Conservation (phyloP, 1,140 invertebrate species). For the Macrobrachium rosenbergii region DNA sequence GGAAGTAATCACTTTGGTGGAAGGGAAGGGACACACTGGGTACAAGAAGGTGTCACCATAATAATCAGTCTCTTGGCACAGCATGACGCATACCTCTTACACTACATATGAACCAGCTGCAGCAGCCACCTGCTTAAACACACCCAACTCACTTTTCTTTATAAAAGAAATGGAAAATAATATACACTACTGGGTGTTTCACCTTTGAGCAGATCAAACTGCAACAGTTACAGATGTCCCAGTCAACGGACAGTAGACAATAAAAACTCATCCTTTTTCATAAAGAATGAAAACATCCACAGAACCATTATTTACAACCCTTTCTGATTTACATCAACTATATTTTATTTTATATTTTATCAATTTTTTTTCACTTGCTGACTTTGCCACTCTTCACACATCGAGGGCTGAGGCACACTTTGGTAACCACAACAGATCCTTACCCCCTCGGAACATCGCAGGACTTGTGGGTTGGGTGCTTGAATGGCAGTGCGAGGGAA, state of each 20-base stretch:
- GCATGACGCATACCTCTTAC: constrained; percentile 20
- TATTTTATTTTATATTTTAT: constrained; percentile 15
- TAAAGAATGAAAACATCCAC: too few relatives aligned
- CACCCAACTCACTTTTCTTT: constrained; percentile 43
- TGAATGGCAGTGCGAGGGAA: constrained; percentile 30
- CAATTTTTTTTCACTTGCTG: constrained; percentile 17
- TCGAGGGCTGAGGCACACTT: constrained; percentile 58
- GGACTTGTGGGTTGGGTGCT: constrained; percentile 31
- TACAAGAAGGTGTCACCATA: constrained; percentile 31
- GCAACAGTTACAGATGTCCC: constrained; percentile 25
- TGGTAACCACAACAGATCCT: constrained; percentile 52
- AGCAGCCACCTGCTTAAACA: constrained; percentile 10
- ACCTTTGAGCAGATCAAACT: constrained; percentile 14
- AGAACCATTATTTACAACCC: too few relatives aligned
- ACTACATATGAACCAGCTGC: neutral
- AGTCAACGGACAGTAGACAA: neutral
- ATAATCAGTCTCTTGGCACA: constrained; percentile 42
- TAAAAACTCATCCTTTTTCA: neutral
- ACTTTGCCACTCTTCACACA: constrained; percentile 16
- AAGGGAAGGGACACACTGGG: constrained; percentile 25
- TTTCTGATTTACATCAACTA: neutral
- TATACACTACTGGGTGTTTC: neutral
- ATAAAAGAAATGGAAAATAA: constrained; percentile 3
- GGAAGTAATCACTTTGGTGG: neutral
- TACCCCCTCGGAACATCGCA: constrained; percentile 39